Evolutionary conservation across 2,797 vertebrate genomes (phyloP).

Genomic region (Gymnopithys bicolor): DNA sequence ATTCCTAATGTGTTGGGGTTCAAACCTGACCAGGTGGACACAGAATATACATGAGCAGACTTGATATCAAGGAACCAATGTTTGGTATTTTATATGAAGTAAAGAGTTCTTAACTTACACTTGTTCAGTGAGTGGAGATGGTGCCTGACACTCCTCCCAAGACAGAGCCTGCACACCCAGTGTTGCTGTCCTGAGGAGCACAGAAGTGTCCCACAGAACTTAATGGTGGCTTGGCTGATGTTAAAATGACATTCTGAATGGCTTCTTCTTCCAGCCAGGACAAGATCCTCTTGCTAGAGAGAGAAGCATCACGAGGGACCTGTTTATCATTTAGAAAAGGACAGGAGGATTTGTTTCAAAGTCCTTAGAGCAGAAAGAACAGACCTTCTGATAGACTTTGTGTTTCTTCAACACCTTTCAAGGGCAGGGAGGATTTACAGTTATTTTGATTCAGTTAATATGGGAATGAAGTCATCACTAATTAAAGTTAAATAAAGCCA

Average conservation of each 20-base stretch:
- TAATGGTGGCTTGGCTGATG: not conserved
- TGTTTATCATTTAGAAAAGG: not conserved
- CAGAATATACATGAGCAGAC: not conserved
- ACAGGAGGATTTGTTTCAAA: not conserved
- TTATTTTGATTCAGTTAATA: not conserved
- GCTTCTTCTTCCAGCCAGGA: not conserved
- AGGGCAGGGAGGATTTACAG: not conserved
- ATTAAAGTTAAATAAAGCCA: not conserved
- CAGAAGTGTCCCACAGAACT: not conserved
- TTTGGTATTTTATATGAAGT: not conserved
- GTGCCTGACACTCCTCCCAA: not conserved
- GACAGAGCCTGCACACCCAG: not conserved
- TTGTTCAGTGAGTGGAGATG: not conserved
- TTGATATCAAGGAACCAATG: not conserved
- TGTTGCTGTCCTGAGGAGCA: not conserved
- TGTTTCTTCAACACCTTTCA: not conserved
- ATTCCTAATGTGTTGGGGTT: not conserved
- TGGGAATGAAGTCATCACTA: not conserved
- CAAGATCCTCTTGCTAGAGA: not conserved
- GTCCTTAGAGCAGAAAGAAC: not conserved
- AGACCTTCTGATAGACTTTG: not conserved
- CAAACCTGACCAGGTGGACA: not conserved
- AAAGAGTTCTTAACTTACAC: not conserved
- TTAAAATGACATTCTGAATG: not conserved
- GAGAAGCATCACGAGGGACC: not conserved